These are phyloP conservation scores for Philotrypesis tridentata DNA, from an alignment of 1,140 invertebrate species.

Conservation along the genomic window DNA sequence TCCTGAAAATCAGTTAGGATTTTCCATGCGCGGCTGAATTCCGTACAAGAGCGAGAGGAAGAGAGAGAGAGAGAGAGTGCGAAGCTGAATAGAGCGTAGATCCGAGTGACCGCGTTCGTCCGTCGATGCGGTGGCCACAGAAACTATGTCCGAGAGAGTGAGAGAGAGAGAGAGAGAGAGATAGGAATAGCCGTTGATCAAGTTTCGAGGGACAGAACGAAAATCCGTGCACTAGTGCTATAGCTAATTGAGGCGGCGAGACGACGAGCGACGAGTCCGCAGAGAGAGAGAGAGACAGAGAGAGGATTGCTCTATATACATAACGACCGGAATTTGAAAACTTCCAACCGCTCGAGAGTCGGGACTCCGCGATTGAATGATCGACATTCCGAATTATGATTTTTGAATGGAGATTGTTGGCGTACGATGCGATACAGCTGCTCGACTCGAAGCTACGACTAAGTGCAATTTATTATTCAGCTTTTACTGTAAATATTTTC, in stretches of 20 bases:
- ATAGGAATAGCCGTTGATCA: neutral
- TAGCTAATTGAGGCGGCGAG: neutral
- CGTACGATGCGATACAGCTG: neutral
- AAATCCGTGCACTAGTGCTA: neutral
- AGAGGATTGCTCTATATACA: neutral
- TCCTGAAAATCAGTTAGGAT: neutral
- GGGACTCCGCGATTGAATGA: conserved; percentile 1
- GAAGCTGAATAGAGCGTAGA: neutral
- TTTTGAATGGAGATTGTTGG: neutral
- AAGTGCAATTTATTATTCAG: too few relatives aligned
- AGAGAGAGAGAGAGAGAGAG: too few relatives aligned
- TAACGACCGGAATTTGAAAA: conserved; percentile 21
- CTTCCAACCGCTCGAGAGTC: neutral
- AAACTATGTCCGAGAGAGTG: conserved; percentile 31
- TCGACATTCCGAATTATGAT: conserved; percentile 23
- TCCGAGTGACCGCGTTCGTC: conserved; percentile 11
- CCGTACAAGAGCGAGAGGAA: neutral
- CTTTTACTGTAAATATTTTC: too few relatives aligned
- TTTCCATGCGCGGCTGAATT: conserved; percentile 10
- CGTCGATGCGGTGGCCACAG: neutral
- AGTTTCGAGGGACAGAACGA: neutral
- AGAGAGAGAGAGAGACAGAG: too few relatives aligned
- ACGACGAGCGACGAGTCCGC: neutral
- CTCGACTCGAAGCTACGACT: neutral
- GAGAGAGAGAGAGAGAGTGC: too few relatives aligned